Percentiles rank a stretch among this genome's conserved stretches.
These are phyloP conservation scores for Mormyrops attenuatus DNA, from an alignment of 2,797 vertebrate species.

Conservation along the genomic window DNA sequence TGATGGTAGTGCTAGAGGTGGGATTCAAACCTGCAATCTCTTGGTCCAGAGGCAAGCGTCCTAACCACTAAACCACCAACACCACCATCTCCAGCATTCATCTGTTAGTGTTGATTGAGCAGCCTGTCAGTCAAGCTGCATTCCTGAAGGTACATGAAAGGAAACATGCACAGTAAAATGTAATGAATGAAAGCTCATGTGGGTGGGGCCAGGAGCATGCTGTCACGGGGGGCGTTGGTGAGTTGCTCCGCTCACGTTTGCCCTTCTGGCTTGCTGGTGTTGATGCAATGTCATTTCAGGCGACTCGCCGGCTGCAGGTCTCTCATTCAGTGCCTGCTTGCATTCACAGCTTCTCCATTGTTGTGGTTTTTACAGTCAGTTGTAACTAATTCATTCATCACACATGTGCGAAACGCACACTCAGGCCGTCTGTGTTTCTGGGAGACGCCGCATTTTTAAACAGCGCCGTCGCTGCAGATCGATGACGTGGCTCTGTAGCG, in stretches of 20 bases:
- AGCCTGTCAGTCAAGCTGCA: neutral
- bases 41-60: too few species aligned
- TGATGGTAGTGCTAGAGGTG: too few species aligned
- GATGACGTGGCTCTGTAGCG: neutral
- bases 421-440: neutral
- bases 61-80: too few species aligned
- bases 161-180: neutral
- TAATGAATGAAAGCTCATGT: neutral
- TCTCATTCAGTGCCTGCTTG: neutral
- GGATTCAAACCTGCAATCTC: too few species aligned
- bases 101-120: neutral
- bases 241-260: neutral
- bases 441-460: neutral
- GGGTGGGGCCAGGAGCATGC: neutral
- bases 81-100: neutral
- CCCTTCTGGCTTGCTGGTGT: neutral
- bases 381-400: neutral
- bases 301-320: neutral
- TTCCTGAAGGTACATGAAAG: neutral
- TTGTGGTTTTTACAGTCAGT: neutral
- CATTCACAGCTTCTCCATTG: neutral
- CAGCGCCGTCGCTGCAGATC: neutral
- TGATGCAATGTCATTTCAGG: neutral
- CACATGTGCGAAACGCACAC: neutral
- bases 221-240: neutral